These are phyloP conservation scores for Bostrychus sinensis DNA, from an alignment of 2,113 vertebrate species.

Conservation along the genomic window DNA sequence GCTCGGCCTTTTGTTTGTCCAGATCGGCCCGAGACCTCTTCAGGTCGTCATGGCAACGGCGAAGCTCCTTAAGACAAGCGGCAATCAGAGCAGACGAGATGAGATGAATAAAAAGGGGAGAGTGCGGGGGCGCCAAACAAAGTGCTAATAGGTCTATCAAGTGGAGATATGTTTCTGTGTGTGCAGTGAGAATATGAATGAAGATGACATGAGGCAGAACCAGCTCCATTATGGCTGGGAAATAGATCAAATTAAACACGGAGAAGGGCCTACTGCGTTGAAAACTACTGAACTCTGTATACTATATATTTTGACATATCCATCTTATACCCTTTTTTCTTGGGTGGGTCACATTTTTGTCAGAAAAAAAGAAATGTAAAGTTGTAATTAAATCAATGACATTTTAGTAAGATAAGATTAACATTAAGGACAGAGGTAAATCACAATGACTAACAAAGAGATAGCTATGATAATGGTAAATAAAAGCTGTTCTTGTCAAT, in stretches of 20 bases:
- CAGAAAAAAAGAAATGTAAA: too few relatives aligned
- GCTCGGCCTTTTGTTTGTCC: conserved; percentile 71
- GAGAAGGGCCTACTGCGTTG: too few relatives aligned
- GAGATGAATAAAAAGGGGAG: conserved; percentile 11
- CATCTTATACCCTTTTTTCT: too few relatives aligned
- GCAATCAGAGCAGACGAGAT: conserved; percentile 24
- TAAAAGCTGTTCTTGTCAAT: too few relatives aligned
- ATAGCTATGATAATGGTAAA: too few relatives aligned
- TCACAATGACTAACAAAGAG: too few relatives aligned
- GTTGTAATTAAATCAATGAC: too few relatives aligned
- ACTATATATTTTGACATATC: too few relatives aligned
- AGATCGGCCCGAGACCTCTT: conserved; percentile 65
- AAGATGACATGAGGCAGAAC: conserved; percentile 18
- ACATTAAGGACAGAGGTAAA: too few relatives aligned
- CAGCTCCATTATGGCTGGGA: neutral
- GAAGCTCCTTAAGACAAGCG: conserved; percentile 80
- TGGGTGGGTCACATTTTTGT: too few relatives aligned
- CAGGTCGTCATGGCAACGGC: conserved; percentile 71
- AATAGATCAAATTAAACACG: neutral
- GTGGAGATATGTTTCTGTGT: conserved; percentile 1
- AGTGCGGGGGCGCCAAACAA: conserved; percentile 1
- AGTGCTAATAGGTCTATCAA: conserved; percentile 5
- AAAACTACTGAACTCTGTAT: too few relatives aligned
- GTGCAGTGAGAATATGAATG: conserved; percentile 2
- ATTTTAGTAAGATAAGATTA: too few relatives aligned